Percentiles rank a stretch among this genome's conserved stretches.
Conservation (phyloP, 2,888 invertebrate species). For the Diaphora mendica region DNA sequence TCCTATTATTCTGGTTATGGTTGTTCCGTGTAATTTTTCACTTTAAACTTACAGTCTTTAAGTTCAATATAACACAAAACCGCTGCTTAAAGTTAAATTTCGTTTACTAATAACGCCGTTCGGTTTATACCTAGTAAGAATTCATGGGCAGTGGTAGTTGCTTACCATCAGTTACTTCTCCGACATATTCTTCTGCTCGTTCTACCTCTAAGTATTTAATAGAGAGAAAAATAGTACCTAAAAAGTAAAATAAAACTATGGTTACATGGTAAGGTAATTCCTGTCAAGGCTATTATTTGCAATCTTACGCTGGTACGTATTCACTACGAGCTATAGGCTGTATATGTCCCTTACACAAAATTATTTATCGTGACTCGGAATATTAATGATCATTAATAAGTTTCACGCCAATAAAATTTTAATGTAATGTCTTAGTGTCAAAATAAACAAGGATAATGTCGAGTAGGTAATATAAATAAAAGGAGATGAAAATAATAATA, state of each 20-base stretch:
- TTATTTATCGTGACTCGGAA: not conserved
- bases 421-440: not conserved
- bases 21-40: too few relatives aligned
- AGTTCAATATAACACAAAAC: too few relatives aligned
- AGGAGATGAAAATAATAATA: too few relatives aligned
- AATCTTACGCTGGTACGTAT: not conserved
- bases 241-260: not conserved
- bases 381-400: not conserved
- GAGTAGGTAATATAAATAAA: not conserved
- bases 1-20: too few relatives aligned
- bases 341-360: not conserved
- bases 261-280: not conserved
- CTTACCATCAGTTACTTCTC: too few relatives aligned
- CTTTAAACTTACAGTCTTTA: too few relatives aligned
- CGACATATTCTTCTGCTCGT: too few relatives aligned
- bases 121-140: too few relatives aligned
- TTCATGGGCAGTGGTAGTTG: too few relatives aligned
- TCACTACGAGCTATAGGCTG: not conserved
- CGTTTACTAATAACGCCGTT: too few relatives aligned
- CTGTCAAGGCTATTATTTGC: not conserved
- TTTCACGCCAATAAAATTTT: conserved; percentile 1
- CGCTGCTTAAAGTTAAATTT: too few relatives aligned
- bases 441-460: not conserved
- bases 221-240: not conserved
- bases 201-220: not conserved